Conservation (phyloP, 2,888 invertebrate genomes). For the Cantharis rustica region DNA sequence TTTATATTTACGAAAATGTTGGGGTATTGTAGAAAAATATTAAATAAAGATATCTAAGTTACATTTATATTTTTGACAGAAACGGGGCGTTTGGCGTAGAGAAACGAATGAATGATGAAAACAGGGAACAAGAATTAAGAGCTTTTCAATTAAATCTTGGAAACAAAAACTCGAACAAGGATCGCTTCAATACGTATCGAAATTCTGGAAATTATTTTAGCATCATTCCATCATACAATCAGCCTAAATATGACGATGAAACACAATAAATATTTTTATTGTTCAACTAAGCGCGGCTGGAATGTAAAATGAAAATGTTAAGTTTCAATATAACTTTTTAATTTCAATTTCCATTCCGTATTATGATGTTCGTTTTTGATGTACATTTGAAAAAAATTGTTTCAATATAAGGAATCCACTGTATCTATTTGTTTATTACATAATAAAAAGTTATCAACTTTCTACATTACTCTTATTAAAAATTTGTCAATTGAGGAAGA, state of each 20-base stretch:
- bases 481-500: neutral
- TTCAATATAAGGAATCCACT: neutral
- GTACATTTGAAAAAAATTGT: neutral
- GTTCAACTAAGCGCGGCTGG: neutral
- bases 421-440: neutral
- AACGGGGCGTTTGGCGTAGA: conserved; percentile 21
- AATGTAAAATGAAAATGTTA: neutral
- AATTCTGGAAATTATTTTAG: conserved; percentile 10
- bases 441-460: neutral
- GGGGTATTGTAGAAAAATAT: neutral
- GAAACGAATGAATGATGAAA: conserved; percentile 18
- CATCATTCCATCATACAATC: conserved; percentile 8
- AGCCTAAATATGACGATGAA: conserved; percentile 19
- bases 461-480: neutral
- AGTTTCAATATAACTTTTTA: neutral
- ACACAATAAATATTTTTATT: conserved; percentile 8
- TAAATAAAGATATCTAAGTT: neutral
- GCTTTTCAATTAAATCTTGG: conserved; percentile 22
- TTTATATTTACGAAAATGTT: too few relatives aligned
- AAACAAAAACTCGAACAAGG: conserved; percentile 16
- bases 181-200: conserved; percentile 19
- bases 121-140: conserved; percentile 19
- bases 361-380: conserved; percentile 1
- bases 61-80: conserved; percentile 12
- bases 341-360: neutral